A percentile compares a stretch with the other conserved stretches of the same genome.
phyloP scores from a whole-genome alignment of 2,888 invertebrate species.

The Branchinecta sandiegonensis region DNA sequence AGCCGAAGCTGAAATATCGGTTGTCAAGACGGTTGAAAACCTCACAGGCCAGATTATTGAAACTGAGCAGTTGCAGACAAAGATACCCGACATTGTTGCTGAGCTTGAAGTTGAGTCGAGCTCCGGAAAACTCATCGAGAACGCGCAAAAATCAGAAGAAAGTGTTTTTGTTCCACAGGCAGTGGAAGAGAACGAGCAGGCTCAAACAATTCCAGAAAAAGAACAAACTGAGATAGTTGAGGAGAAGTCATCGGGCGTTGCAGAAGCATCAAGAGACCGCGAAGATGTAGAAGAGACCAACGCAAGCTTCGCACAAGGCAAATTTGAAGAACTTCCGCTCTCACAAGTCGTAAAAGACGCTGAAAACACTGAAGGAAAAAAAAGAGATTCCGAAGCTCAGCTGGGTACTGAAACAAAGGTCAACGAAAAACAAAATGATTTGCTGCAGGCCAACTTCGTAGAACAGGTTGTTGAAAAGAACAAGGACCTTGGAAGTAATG shows the following conservation, averaged over 20 bases:
- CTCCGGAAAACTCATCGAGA: too few relatives aligned
- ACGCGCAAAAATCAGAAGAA: too few relatives aligned
- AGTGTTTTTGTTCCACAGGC: not conserved
- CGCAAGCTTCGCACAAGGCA: not conserved
- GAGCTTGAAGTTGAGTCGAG: too few relatives aligned
- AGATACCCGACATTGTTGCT: too few relatives aligned
- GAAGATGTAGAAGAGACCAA: not conserved
- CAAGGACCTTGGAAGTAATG: too few relatives aligned
- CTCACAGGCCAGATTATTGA: too few relatives aligned
- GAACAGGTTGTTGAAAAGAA: too few relatives aligned
- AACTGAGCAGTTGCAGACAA: too few relatives aligned
- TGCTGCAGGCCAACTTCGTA: too few relatives aligned
- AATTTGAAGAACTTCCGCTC: not conserved
- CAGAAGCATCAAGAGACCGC: not conserved
- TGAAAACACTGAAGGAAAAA: not conserved
- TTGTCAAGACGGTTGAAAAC: too few relatives aligned
- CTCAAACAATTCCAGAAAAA: not conserved
- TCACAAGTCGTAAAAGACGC: not conserved
- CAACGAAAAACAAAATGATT: too few relatives aligned
- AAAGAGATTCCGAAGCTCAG: not conserved
- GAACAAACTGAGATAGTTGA: not conserved
- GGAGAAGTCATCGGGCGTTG: not conserved
- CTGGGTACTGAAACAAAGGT: not conserved
- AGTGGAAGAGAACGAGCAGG: not conserved
- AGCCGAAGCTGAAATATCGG: too few relatives aligned